Conservation (phyloP, 1,140 invertebrate genomes). For the Drosophila eugracilis region DNA sequence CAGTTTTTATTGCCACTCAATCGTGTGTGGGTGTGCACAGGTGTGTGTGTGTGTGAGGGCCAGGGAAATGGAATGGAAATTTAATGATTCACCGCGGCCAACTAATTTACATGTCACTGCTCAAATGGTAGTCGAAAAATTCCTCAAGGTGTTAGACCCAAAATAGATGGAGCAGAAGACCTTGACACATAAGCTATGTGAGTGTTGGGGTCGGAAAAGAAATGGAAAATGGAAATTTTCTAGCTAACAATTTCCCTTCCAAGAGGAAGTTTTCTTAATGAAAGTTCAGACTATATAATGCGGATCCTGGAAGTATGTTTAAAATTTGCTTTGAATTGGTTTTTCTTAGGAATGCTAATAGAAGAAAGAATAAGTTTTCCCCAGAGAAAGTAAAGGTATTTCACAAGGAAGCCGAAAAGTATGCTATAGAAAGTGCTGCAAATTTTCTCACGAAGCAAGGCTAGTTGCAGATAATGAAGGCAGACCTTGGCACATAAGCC, state of each 20-base stretch:
- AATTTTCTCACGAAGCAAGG: neutral
- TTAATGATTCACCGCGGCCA: conserved; percentile 52
- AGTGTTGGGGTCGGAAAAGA: neutral
- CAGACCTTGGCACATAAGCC: neutral
- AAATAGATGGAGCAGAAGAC: conserved; percentile 24
- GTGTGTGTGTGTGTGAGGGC: neutral
- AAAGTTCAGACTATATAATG: too few relatives aligned
- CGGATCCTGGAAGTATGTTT: neutral
- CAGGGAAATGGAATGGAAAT: conserved; percentile 13
- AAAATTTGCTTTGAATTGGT: conserved; percentile 1
- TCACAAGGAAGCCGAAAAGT: neutral
- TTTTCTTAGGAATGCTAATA: neutral
- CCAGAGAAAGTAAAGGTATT: neutral
- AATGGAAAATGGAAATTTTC: neutral
- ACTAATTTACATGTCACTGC: conserved; percentile 58
- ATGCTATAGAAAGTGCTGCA: neutral
- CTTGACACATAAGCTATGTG: conserved; percentile 41
- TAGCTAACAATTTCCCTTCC: neutral
- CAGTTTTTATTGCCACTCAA: conserved; percentile 63
- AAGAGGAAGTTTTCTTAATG: neutral
- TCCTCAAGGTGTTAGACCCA: conserved; percentile 32
- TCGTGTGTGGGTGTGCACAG: neutral
- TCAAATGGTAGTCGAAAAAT: conserved; percentile 16
- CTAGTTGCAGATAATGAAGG: neutral
- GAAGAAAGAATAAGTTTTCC: neutral